Evolutionary conservation across 2,797 vertebrate genomes (phyloP).

Genomic region (Poecilia gillii): DNA sequence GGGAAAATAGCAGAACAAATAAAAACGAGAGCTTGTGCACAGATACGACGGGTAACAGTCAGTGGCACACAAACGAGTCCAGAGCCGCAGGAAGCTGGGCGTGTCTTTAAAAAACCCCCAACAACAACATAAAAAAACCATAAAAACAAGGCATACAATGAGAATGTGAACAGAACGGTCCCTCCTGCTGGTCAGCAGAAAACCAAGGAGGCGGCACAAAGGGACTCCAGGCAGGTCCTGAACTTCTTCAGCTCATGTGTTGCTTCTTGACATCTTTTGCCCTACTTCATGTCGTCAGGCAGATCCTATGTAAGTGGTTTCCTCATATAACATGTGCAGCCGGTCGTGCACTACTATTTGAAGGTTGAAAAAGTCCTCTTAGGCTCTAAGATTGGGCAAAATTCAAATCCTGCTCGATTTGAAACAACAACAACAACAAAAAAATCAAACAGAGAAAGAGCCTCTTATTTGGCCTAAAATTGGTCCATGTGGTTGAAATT

Average conservation of each 20-base stretch:
- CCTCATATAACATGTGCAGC: not conserved
- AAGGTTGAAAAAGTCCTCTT: not conserved
- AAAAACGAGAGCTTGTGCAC: constrained; percentile 53
- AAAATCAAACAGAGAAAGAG: not conserved
- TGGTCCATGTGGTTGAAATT: constrained; percentile 32
- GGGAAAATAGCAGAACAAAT: constrained; percentile 15
- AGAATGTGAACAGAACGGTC: constrained; percentile 49
- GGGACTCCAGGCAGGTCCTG: not conserved
- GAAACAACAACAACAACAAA: not conserved
- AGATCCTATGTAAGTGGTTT: not conserved
- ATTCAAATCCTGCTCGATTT: not conserved
- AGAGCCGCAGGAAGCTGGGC: constrained; percentile 43
- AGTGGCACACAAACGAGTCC: constrained; percentile 76
- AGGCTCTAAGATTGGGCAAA: not conserved
- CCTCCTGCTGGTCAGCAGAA: constrained; percentile 43
- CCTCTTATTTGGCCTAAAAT: not conserved
- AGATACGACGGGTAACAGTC: constrained; percentile 81
- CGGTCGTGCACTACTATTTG: not conserved
- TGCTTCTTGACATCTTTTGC: not conserved
- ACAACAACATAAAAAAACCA: constrained; percentile 4
- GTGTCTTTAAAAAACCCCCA: constrained; percentile 30
- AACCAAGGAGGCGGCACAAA: constrained; percentile 13
- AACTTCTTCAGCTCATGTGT: not conserved
- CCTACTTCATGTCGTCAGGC: not conserved
- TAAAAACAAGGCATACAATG: constrained; percentile 68